Conservation (phyloP, 1,140 invertebrate species). For the Anthonomus grandis region DNA sequence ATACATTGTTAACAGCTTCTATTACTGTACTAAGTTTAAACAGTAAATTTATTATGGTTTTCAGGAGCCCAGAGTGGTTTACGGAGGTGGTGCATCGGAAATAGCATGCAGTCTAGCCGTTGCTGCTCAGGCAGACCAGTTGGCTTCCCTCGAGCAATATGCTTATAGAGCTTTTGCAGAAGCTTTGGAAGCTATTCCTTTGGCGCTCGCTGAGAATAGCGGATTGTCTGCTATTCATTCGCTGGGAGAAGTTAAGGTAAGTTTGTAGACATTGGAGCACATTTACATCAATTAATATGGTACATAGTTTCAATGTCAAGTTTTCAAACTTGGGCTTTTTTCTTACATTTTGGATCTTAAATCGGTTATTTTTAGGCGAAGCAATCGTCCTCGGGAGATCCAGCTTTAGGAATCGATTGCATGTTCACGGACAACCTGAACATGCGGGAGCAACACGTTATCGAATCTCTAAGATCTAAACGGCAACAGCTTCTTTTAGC, state of each 20-base stretch:
- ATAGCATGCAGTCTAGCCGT: slow-evolving; percentile 92
- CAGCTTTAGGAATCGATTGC: slow-evolving; percentile 92
- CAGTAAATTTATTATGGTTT: neutral
- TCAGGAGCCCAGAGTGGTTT: slow-evolving; percentile 89
- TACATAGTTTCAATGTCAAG: too few relatives aligned
- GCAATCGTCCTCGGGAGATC: slow-evolving; percentile 84
- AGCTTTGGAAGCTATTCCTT: slow-evolving; percentile 90
- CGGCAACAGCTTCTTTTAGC: slow-evolving; percentile 96
- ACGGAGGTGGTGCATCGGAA: slow-evolving; percentile 96
- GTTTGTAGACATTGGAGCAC: too few relatives aligned
- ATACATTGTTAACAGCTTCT: too few relatives aligned
- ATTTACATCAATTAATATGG: too few relatives aligned
- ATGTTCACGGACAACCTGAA: slow-evolving; percentile 84
- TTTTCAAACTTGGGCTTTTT: neutral
- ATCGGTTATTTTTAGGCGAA: slow-evolving; percentile 37
- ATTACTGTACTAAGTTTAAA: too few relatives aligned
- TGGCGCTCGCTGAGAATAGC: slow-evolving; percentile 96
- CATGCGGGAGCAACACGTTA: slow-evolving; percentile 95
- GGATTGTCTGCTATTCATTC: slow-evolving; percentile 91
- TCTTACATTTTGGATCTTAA: neutral
- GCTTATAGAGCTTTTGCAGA: slow-evolving; percentile 95
- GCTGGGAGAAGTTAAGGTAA: slow-evolving; percentile 84
- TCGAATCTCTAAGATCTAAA: slow-evolving; percentile 96
- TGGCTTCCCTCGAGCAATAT: slow-evolving; percentile 94
- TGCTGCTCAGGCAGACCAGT: slow-evolving; percentile 82